Conservation (phyloP, 1,140 invertebrate genomes). For the Drosophila quadrilineata region DNA sequence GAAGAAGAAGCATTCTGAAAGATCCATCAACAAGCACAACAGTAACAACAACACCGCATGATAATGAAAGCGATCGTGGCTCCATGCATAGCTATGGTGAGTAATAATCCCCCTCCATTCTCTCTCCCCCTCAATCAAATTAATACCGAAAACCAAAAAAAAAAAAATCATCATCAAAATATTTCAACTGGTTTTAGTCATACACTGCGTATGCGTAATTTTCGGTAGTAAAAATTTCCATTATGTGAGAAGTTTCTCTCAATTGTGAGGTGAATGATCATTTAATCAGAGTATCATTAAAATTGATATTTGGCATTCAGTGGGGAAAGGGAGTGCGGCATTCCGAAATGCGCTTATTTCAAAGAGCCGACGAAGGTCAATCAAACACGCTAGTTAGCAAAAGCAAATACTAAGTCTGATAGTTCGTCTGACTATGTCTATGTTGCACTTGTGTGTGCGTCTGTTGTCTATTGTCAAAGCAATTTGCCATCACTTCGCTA, state of each 20-base stretch:
- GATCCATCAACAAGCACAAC: too few species aligned
- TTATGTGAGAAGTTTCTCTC: neutral
- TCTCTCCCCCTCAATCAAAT: too few species aligned
- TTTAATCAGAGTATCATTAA: constrained; percentile 8
- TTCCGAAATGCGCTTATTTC: constrained; percentile 12
- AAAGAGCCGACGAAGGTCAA: constrained; percentile 16
- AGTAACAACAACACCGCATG: constrained; percentile 58
- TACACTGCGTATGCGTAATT: constrained; percentile 22
- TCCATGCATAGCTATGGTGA: constrained; percentile 72
- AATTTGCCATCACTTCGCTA: constrained; percentile 46
- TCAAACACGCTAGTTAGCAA: neutral
- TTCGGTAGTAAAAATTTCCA: constrained; percentile 4
- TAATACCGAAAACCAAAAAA: neutral
- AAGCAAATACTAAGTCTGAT: constrained; percentile 16
- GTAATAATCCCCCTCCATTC: too few species aligned
- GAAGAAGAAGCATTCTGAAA: constrained; percentile 86
- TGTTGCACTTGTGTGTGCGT: constrained; percentile 43
- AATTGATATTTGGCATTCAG: constrained; percentile 7
- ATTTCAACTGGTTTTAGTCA: too few species aligned
- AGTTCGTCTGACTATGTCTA: neutral
- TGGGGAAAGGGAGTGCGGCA: neutral
- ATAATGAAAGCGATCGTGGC: constrained; percentile 72
- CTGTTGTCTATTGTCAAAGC: constrained; percentile 53
- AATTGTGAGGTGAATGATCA: too few species aligned
- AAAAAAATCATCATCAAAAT: too few species aligned